Evolutionary conservation across 2,113 vertebrate genomes (phyloP), one percentile per base, ranked within the genome.

Genomic region (Psophia crepitans): DNA sequence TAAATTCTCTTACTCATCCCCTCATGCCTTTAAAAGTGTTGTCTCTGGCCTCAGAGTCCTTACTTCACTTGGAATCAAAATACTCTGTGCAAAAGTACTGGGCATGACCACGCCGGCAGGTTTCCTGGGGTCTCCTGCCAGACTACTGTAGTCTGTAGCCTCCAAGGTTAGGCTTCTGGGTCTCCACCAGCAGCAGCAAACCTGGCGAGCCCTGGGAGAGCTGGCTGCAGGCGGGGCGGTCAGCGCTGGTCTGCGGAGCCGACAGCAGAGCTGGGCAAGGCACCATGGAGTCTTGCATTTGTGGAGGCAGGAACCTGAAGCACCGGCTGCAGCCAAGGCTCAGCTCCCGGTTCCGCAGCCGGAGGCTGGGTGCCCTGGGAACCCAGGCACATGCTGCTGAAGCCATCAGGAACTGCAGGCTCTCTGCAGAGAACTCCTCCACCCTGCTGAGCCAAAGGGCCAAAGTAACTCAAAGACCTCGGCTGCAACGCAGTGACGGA

Each of bases 401-500:
- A 89, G 16, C 22, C 41, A 27, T 20, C 10, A 12, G 32, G 10
- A 79, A 13, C 43, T 20, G 33, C 46, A 37, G 75, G n/a, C 33
- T n/a, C 53, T 79, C 51, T 39, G 63, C 75, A 22, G 41, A 43
- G 24, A 87, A 17, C 56, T 78, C 12, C 66, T 69, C 22, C 66
- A 57, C 10, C 28, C 19, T 8, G 64, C 60, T 6, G 15, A 71
- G 74, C 15, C 11, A 28, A 53, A 63, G 8, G 9, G 51, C 15
- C 51, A 78, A 57, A 73, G 64, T 2, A 2, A 53, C 58, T 24
- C 35, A 12, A 32, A 84, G 21, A 33, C 35, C 53, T 70, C 77
- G 23, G 48, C 2, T 23, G 21, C 49, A 41, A 15, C 0, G 0
- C 26, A 53, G 48, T 1, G 1, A 41, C 0, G 3, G 30, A n/a